Percentiles rank a stretch among this genome's conserved stretches.
Evolutionary conservation across 2,888 invertebrate genomes (phyloP).

Genomic region (Euplagia quadripunctaria): DNA sequence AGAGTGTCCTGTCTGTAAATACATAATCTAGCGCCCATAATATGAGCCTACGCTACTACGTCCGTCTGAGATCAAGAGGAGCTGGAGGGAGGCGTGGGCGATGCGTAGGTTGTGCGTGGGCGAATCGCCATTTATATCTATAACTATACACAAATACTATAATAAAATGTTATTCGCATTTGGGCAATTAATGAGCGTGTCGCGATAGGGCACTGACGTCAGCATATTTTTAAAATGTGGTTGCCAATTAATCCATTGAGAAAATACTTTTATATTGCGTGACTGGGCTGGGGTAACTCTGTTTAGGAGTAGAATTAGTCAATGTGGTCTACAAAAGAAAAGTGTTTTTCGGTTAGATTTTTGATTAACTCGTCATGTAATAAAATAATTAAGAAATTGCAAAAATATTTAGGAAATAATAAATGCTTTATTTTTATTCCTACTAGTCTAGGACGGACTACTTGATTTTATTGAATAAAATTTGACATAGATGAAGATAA

Average conservation of each 20-base stretch:
- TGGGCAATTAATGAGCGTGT: constrained; percentile 74
- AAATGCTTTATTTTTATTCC: constrained; percentile 2
- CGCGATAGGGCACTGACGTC: constrained; percentile 61
- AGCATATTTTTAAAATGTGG: constrained; percentile 40
- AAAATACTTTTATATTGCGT: constrained; percentile 11
- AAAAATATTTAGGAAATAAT: neutral
- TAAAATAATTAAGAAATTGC: neutral
- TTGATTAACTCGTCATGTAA: neutral
- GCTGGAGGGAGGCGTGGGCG: constrained; percentile 57
- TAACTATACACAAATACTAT: constrained; percentile 36
- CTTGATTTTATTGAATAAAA: constrained; percentile 6
- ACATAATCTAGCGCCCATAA: constrained; percentile 42
- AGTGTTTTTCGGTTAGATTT: neutral
- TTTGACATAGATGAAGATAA: constrained; percentile 11
- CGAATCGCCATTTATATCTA: constrained; percentile 66
- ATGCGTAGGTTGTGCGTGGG: constrained; percentile 61
- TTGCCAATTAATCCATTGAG: constrained; percentile 13
- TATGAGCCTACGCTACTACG: constrained; percentile 71
- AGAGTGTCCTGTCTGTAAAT: constrained; percentile 33
- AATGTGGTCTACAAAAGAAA: neutral
- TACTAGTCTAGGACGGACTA: too few species aligned
- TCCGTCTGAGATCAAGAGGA: constrained; percentile 59
- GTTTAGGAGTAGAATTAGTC: neutral
- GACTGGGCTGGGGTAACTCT: neutral
- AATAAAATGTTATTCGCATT: constrained; percentile 69